Conservation (phyloP, 2,113 vertebrate species). For the Corythaeola cristata region DNA sequence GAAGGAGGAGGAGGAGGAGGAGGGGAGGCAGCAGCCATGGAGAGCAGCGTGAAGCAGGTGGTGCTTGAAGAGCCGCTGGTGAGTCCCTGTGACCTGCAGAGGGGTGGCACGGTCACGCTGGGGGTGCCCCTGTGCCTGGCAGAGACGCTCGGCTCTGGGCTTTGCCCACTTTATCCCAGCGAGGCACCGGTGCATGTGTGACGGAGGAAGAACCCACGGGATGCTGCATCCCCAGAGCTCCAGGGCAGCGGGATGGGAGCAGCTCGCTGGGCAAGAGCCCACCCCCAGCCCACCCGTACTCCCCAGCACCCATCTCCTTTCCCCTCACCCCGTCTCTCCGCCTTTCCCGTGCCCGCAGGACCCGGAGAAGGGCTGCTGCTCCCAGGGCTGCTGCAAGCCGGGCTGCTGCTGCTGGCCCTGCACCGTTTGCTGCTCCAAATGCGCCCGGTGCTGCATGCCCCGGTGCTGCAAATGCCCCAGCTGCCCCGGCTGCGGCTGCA, state of each 20-base stretch:
- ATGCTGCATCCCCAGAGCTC: neutral
- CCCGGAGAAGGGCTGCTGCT: neutral
- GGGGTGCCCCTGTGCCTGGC: neutral
- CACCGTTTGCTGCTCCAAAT: neutral
- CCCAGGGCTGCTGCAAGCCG: neutral
- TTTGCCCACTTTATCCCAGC: neutral
- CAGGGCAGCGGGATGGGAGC: accelerated
- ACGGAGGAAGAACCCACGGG: accelerated
- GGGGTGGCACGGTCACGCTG: accelerated
- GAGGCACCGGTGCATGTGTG: neutral
- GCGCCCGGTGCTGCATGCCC: constrained; percentile 20
- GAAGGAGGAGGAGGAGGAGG: neutral
- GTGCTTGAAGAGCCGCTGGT: constrained; percentile 35
- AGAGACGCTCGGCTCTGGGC: accelerated
- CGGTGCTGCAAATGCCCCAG: neutral
- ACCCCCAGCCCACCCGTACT: accelerated
- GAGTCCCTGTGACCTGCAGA: neutral
- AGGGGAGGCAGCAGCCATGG: neutral
- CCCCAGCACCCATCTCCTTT: neutral
- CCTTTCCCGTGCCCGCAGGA: neutral
- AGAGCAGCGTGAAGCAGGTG: constrained; percentile 16
- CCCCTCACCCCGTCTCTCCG: accelerated
- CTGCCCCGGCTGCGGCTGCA: neutral
- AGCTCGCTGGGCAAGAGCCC: neutral
- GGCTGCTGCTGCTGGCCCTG: constrained; percentile 30